Conservation (phyloP, 1,140 invertebrate genomes). For the Trichoplusia ni region DNA sequence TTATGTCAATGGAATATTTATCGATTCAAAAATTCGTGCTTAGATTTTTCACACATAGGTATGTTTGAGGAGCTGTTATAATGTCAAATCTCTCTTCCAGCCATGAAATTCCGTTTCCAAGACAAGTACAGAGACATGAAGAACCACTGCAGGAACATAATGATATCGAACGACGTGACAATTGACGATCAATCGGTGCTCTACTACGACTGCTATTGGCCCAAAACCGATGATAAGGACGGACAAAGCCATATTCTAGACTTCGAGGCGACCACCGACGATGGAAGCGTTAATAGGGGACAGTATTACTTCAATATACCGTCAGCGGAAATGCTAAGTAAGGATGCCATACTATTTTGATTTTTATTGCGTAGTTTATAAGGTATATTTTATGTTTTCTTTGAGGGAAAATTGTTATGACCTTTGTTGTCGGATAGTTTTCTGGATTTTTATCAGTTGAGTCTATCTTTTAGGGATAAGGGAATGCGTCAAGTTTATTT, state of each 20-base stretch:
- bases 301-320: slow-evolving; percentile 74
- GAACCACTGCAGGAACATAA: slow-evolving; percentile 71
- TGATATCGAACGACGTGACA: slow-evolving; percentile 62
- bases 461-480: no score
- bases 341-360: no score
- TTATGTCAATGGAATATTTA: no score
- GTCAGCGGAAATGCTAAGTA: slow-evolving; percentile 64
- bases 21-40: no score
- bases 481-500: no score
- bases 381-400: no score
- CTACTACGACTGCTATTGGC: slow-evolving; percentile 75
- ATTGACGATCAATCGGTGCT: slow-evolving; percentile 69
- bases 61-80: neutral
- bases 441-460: no score
- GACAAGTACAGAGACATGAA: slow-evolving; percentile 44
- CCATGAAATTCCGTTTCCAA: slow-evolving; percentile 74
- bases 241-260: slow-evolving; percentile 63
- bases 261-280: slow-evolving; percentile 64
- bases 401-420: no score
- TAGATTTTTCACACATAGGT: no score
- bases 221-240: slow-evolving; percentile 47
- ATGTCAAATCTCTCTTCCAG: slow-evolving; percentile 40
- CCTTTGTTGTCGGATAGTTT: no score
- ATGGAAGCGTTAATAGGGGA: slow-evolving; percentile 58
- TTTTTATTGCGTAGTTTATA: no score